Evolutionary conservation across 2,797 vertebrate genomes (phyloP), one percentile per base, ranked within the genome.

Genomic region (Hapalemur alaotrensis): DNA sequence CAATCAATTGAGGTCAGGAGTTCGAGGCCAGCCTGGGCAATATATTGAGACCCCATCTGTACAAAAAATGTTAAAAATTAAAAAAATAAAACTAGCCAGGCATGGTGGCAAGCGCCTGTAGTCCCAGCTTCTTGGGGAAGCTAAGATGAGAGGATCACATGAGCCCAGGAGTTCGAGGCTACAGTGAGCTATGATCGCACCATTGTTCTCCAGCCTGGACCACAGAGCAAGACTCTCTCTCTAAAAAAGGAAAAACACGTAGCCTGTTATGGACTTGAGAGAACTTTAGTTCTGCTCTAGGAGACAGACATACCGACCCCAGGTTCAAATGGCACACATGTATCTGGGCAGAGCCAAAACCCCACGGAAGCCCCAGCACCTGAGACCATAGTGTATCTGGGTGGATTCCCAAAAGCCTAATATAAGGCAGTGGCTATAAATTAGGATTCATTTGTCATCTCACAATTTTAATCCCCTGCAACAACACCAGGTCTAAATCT

Each of bases 371-470:
- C 13, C 25, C 41, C 8, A 22, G 54, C 63, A 63, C 41, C 32
- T 22, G 6, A 4, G 50, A 22, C 23, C 25, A 3, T 10, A n/a
- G n/a, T 7, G 35, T 0, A 1, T 61, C 23, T 6, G 12, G 7
- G 14, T 61, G 4, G 32, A 48, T 69, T 67, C 50, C 79, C 76
- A 20, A 65, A 65, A 38, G 50, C 78, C 52, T n/a, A 7, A 32
- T 9, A 5, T 4, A 11, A 23, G 48, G 41, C 30, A 78, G 48
- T 76, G 9, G 73, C 30, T n/a, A 17, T 48, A 32, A 50, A 76
- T 76, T n/a, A 48, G 48, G 30, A 72, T 59, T 46, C 59, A 54
- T 41, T 50, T 15, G 73, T 79, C 41, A 41, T 46, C 1, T 9
- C 65, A n/a, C 5, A 65, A 0, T 52, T 72, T 85, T 38, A 75